Base-by-base conservation (phyloP, 37 sponge, comb jelly and placozoan genomes). In the Halisarca cf. caerulea region DNA sequence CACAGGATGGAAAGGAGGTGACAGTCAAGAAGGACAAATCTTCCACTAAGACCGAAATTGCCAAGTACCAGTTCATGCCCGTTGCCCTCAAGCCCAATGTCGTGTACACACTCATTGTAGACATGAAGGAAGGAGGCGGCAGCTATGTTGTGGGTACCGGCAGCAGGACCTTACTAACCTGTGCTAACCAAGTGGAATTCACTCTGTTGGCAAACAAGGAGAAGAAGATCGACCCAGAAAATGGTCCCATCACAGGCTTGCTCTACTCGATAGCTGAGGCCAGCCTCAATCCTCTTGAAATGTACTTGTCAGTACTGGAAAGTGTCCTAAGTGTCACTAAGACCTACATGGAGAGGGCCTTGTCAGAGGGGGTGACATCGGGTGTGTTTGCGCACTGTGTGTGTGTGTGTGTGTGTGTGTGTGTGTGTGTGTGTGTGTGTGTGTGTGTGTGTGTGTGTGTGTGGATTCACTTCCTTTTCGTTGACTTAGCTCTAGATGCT, bases 111-210 rank as follows among this genome's bases (percentile, higher is more conserved):
- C 78, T 79, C 14, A 47, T 37, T 2, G 75, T 93, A 30, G 71
- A 85, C 53, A 84, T 90, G 60, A 47, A 47, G 51, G 39, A 59
- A 43, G 94, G 91, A 17, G 51, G 11, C 51, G 35, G 58, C 1
- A 25, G 27, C 34, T 90, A 69, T 78, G 53, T 61, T 32, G 54
- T 93, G 23, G 94, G 94, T 0, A 83, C 84, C 9, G 91, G 84
- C 0, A 88, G 94, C 7, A 59, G 72, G 60, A 82, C 71, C 4
- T 33, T 59, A 1, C 68, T 93, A 33, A 78, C 70, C 30, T 84
- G 88, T 0, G 79, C 78, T 28, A 87, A 80, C 47, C 85, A 85
- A 36, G 91, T 93, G 59, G 64, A 44, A 27, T 93, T 93, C 74
- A 83, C 88, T 0, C 82, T 93, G 11, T 86, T 85, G 83, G 59